These are phyloP conservation scores for Notothenia rossii DNA, from an alignment of 2,113 vertebrate species.

Conservation along the genomic window DNA sequence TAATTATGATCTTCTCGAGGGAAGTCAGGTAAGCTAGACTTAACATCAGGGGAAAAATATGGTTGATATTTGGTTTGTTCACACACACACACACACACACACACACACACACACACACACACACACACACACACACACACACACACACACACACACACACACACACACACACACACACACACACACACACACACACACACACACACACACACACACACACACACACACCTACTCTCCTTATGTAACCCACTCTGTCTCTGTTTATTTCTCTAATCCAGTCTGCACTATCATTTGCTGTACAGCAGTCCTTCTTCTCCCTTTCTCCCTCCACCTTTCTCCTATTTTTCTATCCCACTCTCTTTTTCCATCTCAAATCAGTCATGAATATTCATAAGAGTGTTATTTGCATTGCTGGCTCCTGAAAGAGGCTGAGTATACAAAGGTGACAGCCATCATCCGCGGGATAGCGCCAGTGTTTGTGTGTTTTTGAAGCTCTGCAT, in stretches of 20 bases:
- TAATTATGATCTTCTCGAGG: neutral
- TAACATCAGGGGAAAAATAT: conserved; percentile 2
- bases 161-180: neutral
- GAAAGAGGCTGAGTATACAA: conserved; percentile 74
- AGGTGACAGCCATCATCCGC: conserved; percentile 78
- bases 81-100: neutral
- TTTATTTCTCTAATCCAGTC: conserved; percentile 67
- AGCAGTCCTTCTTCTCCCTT: conserved; percentile 26
- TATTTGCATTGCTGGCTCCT: conserved; percentile 76
- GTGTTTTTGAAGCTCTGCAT: conserved; percentile 38
- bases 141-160: neutral
- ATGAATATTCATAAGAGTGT: conserved; percentile 75
- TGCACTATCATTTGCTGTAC: conserved; percentile 49
- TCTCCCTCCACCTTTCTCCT: conserved; percentile 16
- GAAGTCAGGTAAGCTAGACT: conserved; percentile 3
- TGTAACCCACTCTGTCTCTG: conserved; percentile 39
- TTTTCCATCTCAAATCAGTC: conserved; percentile 55
- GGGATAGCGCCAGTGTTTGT: conserved; percentile 62
- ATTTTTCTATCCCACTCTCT: conserved; percentile 4
- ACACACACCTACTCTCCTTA: neutral
- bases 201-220: neutral
- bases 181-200: too few species aligned
- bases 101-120: too few species aligned
- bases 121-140: too few species aligned
- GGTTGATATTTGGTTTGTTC: too few species aligned